Percentiles rank a stretch among this genome's conserved stretches.
These are phyloP conservation scores for Linnaemya tessellans DNA, from an alignment of 2,888 invertebrate species.

Conservation along the genomic window DNA sequence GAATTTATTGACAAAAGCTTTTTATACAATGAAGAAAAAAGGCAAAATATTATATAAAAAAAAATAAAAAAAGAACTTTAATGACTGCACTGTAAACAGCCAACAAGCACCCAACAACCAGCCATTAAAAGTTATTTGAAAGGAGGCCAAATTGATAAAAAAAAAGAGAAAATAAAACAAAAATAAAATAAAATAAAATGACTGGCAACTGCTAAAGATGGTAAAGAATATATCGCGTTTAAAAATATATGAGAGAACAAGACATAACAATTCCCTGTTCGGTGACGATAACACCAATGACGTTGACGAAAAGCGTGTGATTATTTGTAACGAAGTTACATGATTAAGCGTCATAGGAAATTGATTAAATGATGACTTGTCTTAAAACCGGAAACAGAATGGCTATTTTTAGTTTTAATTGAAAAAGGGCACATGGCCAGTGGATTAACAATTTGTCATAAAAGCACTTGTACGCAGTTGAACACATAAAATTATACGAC, in stretches of 20 bases:
- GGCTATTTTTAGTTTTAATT: not conserved
- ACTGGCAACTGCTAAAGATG: conserved; percentile 26
- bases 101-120: conserved; percentile 52
- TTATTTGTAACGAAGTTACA: conserved; percentile 19
- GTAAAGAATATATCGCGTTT: not conserved
- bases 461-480: no score
- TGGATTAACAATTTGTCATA: no score
- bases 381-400: not conserved
- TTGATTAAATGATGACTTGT: not conserved
- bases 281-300: conserved; percentile 37
- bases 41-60: not conserved
- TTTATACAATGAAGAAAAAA: not conserved
- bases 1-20: conserved; percentile 55
- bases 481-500: no score
- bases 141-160: conserved; percentile 32
- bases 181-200: conserved; percentile 14
- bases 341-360: conserved; percentile 1
- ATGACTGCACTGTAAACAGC: conserved; percentile 52
- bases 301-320: conserved; percentile 28
- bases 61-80: conserved; percentile 33
- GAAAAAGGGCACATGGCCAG: no score
- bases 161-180: not conserved
- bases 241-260: conserved; percentile 43
- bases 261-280: conserved; percentile 26
- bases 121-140: conserved; percentile 62